These are phyloP conservation scores for Arctopsyche grandis DNA, from an alignment of 1,140 invertebrate species.

Conservation along the genomic window DNA sequence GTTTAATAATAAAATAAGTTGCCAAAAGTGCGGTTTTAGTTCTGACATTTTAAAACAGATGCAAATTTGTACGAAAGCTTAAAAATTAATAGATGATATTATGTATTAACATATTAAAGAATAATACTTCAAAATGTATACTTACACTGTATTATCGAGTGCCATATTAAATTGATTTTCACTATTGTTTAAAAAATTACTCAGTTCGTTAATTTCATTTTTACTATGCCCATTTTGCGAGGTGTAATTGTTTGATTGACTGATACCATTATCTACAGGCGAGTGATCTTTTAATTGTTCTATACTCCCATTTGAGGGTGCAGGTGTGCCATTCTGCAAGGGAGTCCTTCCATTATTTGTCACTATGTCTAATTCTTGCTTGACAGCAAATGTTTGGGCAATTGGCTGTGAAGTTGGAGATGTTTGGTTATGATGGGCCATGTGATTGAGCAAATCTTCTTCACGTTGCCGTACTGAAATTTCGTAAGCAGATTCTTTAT, in stretches of 20 bases:
- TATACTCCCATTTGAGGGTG: constrained; percentile 45
- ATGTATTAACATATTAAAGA: too few relatives aligned
- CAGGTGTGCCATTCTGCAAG: constrained; percentile 47
- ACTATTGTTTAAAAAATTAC: constrained; percentile 53
- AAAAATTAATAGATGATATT: too few relatives aligned
- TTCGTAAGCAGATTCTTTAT: constrained; percentile 51
- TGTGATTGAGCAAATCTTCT: constrained; percentile 46
- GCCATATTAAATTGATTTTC: constrained; percentile 53
- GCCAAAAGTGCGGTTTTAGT: too few relatives aligned
- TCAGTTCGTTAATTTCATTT: constrained; percentile 53
- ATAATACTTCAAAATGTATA: constrained; percentile 34
- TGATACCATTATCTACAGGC: constrained; percentile 29
- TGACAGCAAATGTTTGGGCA: constrained; percentile 28
- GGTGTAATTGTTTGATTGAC: constrained; percentile 47
- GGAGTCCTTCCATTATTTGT: constrained; percentile 41
- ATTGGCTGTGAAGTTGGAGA: background rate
- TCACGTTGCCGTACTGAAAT: constrained; percentile 50
- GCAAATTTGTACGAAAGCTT: too few relatives aligned
- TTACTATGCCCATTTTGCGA: constrained; percentile 54
- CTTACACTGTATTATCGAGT: constrained; percentile 54
- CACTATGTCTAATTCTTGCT: constrained; percentile 23
- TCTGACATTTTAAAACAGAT: too few relatives aligned
- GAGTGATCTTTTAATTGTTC: constrained; percentile 33
- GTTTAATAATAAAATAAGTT: too few relatives aligned
- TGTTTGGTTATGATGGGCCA: constrained; percentile 49